These are phyloP conservation scores for Diplosoma virens DNA, from an alignment of 23 tunicate genomes.

Conservation along the genomic window DNA sequence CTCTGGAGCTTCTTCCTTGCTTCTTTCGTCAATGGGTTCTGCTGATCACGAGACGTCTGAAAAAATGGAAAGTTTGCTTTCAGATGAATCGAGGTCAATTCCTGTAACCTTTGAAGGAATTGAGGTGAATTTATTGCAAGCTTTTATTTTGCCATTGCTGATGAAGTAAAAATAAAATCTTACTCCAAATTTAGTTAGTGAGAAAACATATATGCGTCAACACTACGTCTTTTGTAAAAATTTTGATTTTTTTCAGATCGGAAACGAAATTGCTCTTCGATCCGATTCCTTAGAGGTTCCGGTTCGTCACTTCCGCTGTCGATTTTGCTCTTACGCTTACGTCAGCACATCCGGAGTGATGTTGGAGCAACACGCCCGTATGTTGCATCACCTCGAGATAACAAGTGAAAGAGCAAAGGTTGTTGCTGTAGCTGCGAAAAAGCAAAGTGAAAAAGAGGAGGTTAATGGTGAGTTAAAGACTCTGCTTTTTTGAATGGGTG, in stretches of 20 bases:
- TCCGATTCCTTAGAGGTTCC: conserved; percentile 41
- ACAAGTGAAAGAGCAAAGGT: conserved; percentile 67
- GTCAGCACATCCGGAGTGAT: conserved; percentile 45
- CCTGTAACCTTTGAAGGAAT: conserved; percentile 40
- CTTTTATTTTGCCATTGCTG: background rate
- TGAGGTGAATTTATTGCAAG: background rate
- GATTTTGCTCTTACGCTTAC: conserved; percentile 74
- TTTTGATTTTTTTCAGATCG: conserved; percentile 58
- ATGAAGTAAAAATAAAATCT: too few relatives aligned
- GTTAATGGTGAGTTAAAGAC: background rate
- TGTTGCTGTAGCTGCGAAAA: conserved; percentile 55
- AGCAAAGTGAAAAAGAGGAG: background rate
- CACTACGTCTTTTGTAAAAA: background rate
- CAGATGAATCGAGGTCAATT: background rate
- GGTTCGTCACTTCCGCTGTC: conserved; percentile 65
- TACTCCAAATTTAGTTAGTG: background rate
- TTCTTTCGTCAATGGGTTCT: conserved; percentile 25
- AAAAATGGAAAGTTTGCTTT: background rate
- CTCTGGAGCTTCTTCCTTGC: conserved; percentile 34
- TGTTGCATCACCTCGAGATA: conserved; percentile 56
- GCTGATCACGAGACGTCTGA: conserved; percentile 10
- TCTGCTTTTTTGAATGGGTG: background rate
- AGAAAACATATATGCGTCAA: background rate
- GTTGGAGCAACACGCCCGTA: conserved; percentile 69
- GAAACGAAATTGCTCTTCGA: conserved; percentile 38